Base-by-base conservation (phyloP, 1,140 invertebrate genomes). In the Hestina assimilis region DNA sequence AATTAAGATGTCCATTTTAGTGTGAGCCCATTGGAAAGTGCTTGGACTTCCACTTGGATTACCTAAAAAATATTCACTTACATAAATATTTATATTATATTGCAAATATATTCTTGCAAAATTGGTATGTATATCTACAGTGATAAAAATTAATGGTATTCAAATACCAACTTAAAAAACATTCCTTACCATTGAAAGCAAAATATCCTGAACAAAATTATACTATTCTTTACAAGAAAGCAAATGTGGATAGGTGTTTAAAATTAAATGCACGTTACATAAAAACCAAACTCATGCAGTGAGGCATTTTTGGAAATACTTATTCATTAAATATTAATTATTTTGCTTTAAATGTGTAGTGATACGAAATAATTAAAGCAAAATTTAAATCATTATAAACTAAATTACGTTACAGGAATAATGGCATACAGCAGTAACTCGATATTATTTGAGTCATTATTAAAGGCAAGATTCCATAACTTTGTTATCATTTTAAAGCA, bases 21-120 rank as follows among this genome's bases (percentile, higher is more conserved):
- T 70, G 67, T 72, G 75, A 79, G 78, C 71, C 78, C 81, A 78
- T 79, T 70, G 71, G 69, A 78, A 79, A 75, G 71, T 63, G 67
- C 75, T 75, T 75, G 83, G 59, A 81, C 85, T 81, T 86, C 85
- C 85, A 78, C 83, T 88, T 79, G 85, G 85, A 66, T 88, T 88
- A 88, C 85, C 85, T 88, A 88, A 79, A 88, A 87, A 86, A 85
- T 75, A 83, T 84, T 75, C 70, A 59, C 70, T 63, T 75, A 61
- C 52, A 79, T 84, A 79, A 83, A 78, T 80, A 79, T 69, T 64
- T 68, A 70, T 52, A 69, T 56, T 59, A 48, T 60, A 69, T 59
- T 63, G 38, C 26, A 35, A 60, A 53, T 40, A 19, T 43, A 23
- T 47, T 51, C 43, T 43, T 48, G 17, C n/a, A 51, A 42, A 23